phyloP scores from a whole-genome alignment of 2,888 invertebrate species.

The Sepioteuthis lessoniana region DNA sequence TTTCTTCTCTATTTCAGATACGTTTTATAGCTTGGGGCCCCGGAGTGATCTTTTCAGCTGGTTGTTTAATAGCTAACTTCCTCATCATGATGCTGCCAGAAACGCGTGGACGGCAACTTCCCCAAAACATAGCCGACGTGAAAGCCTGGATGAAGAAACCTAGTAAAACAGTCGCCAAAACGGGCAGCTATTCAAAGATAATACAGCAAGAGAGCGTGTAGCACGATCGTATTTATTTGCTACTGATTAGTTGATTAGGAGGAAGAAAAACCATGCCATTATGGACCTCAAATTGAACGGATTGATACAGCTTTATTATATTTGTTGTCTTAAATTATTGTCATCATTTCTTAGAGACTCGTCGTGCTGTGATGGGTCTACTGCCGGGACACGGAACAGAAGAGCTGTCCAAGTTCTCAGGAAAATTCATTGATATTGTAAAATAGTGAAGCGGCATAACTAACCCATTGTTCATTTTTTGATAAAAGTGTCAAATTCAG shows the following conservation, averaged over 20 bases:
- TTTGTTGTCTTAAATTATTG: background rate
- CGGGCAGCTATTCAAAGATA: background rate
- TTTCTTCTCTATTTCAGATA: slow-evolving; percentile 49
- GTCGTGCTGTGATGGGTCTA: no score
- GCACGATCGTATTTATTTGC: background rate
- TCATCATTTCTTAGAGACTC: background rate
- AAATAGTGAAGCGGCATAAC: no score
- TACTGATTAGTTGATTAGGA: background rate
- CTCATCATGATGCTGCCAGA: slow-evolving; percentile 54
- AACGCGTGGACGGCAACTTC: slow-evolving; percentile 54
- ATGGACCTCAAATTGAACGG: background rate
- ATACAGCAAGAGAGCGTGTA: background rate
- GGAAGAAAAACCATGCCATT: background rate
- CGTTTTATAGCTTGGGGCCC: slow-evolving; percentile 54
- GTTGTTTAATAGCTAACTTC: slow-evolving; percentile 53
- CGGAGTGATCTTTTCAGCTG: slow-evolving; percentile 53
- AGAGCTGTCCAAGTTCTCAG: no score
- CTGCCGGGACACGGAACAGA: background rate
- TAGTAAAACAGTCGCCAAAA: background rate
- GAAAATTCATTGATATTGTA: no score
- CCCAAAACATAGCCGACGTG: slow-evolving; percentile 55
- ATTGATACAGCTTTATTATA: background rate
- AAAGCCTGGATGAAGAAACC: slow-evolving; percentile 50
- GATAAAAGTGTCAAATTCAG: no score
- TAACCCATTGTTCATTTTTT: no score